phyloP scores from a whole-genome alignment of 1,140 invertebrate species.

The Dufourea novaeangliae region DNA sequence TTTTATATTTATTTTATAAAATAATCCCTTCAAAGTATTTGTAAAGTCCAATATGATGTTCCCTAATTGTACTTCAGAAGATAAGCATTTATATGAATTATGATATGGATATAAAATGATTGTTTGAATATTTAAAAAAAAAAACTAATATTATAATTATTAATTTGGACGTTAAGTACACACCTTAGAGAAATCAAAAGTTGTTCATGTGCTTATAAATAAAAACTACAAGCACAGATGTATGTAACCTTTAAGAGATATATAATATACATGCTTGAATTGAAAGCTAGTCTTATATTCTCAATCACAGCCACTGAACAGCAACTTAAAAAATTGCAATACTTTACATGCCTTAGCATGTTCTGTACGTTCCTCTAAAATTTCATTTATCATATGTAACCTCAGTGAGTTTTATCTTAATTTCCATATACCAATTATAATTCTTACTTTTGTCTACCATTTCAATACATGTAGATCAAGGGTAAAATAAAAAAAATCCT shows the following conservation, averaged over 20 bases:
- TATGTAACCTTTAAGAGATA: constrained; percentile 40
- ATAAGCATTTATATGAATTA: background rate
- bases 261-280: constrained; percentile 53
- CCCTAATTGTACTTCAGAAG: background rate
- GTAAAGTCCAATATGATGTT: constrained; percentile 3
- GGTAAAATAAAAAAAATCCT: background rate
- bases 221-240: constrained; percentile 32
- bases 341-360: constrained; percentile 24
- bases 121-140: constrained; percentile 2
- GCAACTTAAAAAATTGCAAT: constrained; percentile 48
- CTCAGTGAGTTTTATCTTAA: background rate
- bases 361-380: constrained; percentile 26
- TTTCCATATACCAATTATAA: background rate
- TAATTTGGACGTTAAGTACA: constrained; percentile 58
- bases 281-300: constrained; percentile 68
- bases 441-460: background rate
- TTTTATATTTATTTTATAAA: background rate
- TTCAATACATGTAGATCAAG: no score
- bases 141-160: constrained; percentile 16
- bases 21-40: background rate
- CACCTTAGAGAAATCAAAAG: constrained; percentile 36
- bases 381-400: background rate
- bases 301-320: constrained; percentile 69
- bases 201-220: constrained; percentile 38
- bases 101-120: background rate